These are phyloP conservation scores for Anguilla obscura DNA, from an alignment of 2,797 vertebrate genomes.

Conservation along the genomic window DNA sequence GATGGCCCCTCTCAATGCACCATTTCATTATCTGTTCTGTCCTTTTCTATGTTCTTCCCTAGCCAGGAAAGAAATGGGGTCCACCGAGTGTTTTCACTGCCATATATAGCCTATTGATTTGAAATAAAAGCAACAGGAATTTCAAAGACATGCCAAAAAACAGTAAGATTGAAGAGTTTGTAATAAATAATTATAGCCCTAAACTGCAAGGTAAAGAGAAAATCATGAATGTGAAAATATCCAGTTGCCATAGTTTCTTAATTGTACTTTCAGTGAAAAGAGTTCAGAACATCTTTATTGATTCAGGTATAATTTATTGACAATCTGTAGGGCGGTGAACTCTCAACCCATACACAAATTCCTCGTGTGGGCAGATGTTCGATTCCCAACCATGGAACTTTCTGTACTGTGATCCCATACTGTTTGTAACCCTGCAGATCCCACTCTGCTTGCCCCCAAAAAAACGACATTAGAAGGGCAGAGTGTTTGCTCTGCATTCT, in stretches of 20 bases:
- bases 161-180: conserved; percentile 15
- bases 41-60: not conserved
- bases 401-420: not conserved
- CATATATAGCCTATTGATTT: not conserved
- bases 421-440: not conserved
- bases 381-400: not conserved
- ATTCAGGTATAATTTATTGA: not conserved
- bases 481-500: not conserved
- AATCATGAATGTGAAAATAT: not conserved
- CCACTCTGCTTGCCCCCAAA: not conserved
- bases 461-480: not conserved
- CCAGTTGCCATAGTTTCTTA: not conserved
- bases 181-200: not conserved
- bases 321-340: not conserved
- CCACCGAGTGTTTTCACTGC: not conserved
- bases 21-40: conserved; percentile 4
- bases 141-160: not conserved
- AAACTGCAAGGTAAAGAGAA: not conserved
- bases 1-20: not conserved
- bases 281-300: not conserved
- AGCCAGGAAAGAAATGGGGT: not conserved
- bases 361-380: not conserved
- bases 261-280: conserved; percentile 13
- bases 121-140: conserved; percentile 15
- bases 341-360: not conserved